Evolutionary conservation across 1,140 invertebrate genomes (phyloP).

Genomic region (Dreissena polymorpha): DNA sequence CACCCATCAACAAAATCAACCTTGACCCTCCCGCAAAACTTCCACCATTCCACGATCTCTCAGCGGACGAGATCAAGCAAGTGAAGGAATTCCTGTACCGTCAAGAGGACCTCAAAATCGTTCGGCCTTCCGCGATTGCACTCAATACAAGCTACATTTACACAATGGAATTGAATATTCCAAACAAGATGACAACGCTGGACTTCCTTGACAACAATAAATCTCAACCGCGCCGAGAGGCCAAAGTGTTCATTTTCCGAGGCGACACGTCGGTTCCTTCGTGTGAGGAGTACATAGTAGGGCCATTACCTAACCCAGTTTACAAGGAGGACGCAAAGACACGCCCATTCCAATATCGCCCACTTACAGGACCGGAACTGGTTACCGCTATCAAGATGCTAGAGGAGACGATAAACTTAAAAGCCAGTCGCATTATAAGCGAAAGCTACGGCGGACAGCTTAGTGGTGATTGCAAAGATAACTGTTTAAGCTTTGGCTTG

Average conservation of each 20-base stretch:
- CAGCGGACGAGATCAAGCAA: constrained; percentile 5
- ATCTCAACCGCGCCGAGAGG: constrained; percentile 41
- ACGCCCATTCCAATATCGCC: constrained; percentile 36
- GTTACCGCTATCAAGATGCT: constrained; percentile 40
- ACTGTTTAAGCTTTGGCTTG: constrained; percentile 53
- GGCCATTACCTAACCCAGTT: constrained; percentile 48
- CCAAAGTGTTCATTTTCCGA: constrained; percentile 51
- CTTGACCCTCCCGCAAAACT: constrained; percentile 19
- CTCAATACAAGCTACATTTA: constrained; percentile 37
- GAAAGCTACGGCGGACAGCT: constrained; percentile 54
- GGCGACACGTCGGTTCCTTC: constrained; percentile 26
- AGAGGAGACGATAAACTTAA: constrained; percentile 38
- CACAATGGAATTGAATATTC: constrained; percentile 35
- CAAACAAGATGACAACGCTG: constrained; percentile 31
- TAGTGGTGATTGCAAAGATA: constrained; percentile 54
- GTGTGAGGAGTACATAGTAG: constrained; percentile 56
- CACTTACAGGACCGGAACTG: constrained; percentile 46
- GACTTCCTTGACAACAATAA: constrained; percentile 21
- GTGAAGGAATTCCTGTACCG: constrained; percentile 31
- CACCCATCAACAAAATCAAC: constrained; percentile 5
- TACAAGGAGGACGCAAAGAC: constrained; percentile 30
- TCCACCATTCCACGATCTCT: constrained; percentile 43
- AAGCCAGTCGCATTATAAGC: constrained; percentile 42
- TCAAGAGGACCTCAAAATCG: constrained; percentile 33
- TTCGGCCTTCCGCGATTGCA: not conserved